Base-by-base conservation (phyloP, 2,113 vertebrate genomes). In the Oncorhynchus tshawytscha region DNA sequence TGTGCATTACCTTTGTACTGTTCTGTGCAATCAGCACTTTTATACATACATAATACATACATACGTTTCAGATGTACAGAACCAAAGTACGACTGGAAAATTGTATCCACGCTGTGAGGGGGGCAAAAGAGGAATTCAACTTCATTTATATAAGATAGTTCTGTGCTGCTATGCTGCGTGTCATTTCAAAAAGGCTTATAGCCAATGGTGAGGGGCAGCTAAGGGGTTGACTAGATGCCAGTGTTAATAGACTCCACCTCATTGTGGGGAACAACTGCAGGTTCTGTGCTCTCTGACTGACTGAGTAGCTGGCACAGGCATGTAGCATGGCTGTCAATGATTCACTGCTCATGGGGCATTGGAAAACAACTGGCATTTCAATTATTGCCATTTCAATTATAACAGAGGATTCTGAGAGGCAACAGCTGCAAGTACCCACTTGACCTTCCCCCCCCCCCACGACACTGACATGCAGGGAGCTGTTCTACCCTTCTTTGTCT, bases 291-390 rank as follows among this genome's bases (percentile, higher is more conserved):
- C 39, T 18, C 49, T 9, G 68, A 54, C 15, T 54, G 51, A 54
- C 12, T 60, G 75, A 49, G 76, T 54, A 70, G 34, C 27, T 76
- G 74, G 67, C 74, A 45, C 72, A 39, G 73, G 29, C 62, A 13
- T 62, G 57, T 13, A 18, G 13, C 51, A 8, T 64, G 49, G 27
- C 64, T 81, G 79, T 78, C 78, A 51, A 3, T 65, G 1, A 45
- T 73, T 62, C 72, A 62, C 65, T 54, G 51, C 18, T 22, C 60
- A 31, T 54, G 20, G 64, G 78, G 77, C 67, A 57, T 78, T 67
- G 83, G 62, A 45, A 67, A 76, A 67, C 83, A 87, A 84, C 76
- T 81, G 83, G 76, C 66, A 68, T 80, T 71, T 76, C 18, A 81
- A 69, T 79, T 60, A 84, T 5, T 72, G 31, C 6, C 66, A 68